Evolutionary conservation across 92 coral and sea anemone species (phyloP), one percentile per base, ranked within the genome.

Genomic region (Hydrozoanthus gracilis): DNA sequence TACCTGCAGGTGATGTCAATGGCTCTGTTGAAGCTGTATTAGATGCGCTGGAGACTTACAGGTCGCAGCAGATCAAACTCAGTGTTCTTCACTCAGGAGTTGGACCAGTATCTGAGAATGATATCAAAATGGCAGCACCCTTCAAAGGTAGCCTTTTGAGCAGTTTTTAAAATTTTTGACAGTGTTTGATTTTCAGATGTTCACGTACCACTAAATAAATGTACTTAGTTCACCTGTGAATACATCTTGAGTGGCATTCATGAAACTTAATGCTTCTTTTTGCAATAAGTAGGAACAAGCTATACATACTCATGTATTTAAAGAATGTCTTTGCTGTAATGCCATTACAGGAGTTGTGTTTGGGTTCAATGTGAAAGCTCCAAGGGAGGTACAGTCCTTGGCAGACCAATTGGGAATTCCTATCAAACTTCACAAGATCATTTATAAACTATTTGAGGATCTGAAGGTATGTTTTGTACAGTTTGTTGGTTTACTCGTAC

Each of bases 21-120:
- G 99, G 99, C 35, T 96, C 99, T 9, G 88, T 96, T 69, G 99
- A 96, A 71, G 99, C 99, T 4, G 90, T 96, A 11, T 46, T 88
- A 52, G 98, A 96, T 85, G 99, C 99, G 6, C 70, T 96, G 50
- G 90, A 91, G 83, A 96, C 98, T 3, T 96, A 96, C 91, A 96
- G 83, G 79, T 95, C 95, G 17, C 77, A 78, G 12, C 91, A 82
- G 68, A 87, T 95, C 60, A 93, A 93, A 83, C 67, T 96, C 69
- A 95, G 89, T 44, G 90, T 96, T 7, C 80, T 96, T 11, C 87
- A 89, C 46, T 86, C 96, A 35, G 95, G 90, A 11, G 99, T 96
- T 54, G 99, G 99, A 20, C 86, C 92, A 7, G 91, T 96, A 1
- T 86, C 90, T 9, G 98, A 94, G 82, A 92, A 88, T 88, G 98